A percentile compares a stretch with the other conserved stretches of the same genome.
Evolutionary conservation across 1,140 invertebrate genomes (phyloP).

Genomic region (Hyphantria cunea): DNA sequence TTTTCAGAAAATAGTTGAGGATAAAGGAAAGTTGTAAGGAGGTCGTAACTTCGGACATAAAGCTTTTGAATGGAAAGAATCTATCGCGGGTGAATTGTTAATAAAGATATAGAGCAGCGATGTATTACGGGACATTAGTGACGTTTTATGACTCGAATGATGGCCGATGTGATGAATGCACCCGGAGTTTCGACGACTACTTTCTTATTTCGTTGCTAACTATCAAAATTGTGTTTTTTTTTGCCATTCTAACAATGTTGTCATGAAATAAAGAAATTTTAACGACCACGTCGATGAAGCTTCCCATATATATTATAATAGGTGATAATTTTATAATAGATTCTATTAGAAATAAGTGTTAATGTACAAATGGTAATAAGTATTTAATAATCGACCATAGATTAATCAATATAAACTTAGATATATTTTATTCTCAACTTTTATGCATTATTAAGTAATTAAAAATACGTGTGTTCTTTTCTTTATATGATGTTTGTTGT

Average conservation of each 20-base stretch:
- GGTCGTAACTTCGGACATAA: constrained; percentile 76
- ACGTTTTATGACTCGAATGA: constrained; percentile 67
- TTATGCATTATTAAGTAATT: too few relatives aligned
- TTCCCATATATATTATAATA: too few relatives aligned
- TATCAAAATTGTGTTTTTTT: constrained; percentile 38
- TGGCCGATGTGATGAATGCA: constrained; percentile 64
- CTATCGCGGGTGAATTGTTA: constrained; percentile 76
- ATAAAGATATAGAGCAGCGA: constrained; percentile 76
- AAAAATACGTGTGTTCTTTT: too few relatives aligned
- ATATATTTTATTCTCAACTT: neutral
- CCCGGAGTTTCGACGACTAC: constrained; percentile 42
- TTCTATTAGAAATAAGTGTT: neutral
- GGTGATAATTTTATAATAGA: too few relatives aligned
- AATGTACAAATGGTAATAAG: neutral
- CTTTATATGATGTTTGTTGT: too few relatives aligned
- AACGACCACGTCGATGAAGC: constrained; percentile 1
- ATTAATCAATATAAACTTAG: neutral
- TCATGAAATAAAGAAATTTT: neutral
- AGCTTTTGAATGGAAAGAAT: constrained; percentile 76
- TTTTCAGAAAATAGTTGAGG: constrained; percentile 77
- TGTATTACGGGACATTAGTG: constrained; percentile 77
- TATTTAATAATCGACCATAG: too few relatives aligned
- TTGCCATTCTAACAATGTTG: constrained; percentile 4
- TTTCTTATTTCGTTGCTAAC: constrained; percentile 40
- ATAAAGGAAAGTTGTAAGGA: constrained; percentile 75